Evolutionary conservation across 2,888 invertebrate genomes (phyloP).

Genomic region (Myopa tessellatipennis): DNA sequence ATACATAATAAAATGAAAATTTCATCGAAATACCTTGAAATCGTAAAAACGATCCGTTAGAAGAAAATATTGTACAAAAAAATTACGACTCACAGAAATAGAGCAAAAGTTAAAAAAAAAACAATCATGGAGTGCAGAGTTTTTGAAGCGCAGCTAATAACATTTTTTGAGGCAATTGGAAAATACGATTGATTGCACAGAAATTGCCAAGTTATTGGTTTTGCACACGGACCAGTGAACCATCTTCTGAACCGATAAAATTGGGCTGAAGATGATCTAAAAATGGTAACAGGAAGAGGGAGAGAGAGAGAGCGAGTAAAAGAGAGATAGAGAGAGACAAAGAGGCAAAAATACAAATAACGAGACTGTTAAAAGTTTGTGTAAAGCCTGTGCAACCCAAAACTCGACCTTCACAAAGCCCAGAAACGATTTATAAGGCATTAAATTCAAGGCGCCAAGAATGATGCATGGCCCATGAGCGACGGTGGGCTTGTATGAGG

Average conservation of each 20-base stretch:
- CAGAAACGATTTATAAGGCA: not conserved
- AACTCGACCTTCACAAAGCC: too few species aligned
- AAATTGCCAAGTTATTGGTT: conserved; percentile 53
- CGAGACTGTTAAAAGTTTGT: too few species aligned
- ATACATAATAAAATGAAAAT: too few species aligned
- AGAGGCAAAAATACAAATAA: not conserved
- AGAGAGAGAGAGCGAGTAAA: too few species aligned
- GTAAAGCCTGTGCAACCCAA: too few species aligned
- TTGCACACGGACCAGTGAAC: conserved; percentile 48
- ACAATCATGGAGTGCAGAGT: not conserved
- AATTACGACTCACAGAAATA: not conserved
- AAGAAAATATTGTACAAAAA: not conserved
- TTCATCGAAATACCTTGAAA: too few species aligned
- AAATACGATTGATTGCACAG: conserved; percentile 53
- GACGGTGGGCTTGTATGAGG: too few species aligned
- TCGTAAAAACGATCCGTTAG: too few species aligned
- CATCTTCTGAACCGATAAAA: not conserved
- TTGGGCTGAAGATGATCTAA: conserved; percentile 3
- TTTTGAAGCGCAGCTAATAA: conserved; percentile 27
- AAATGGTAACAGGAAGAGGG: conserved; percentile 5
- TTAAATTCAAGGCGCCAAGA: not conserved
- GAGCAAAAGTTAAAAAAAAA: not conserved
- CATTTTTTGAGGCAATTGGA: conserved; percentile 43
- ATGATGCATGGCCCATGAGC: too few species aligned
- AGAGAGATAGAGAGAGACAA: not conserved